Percentiles rank a stretch among this genome's conserved stretches.
Conservation (phyloP, 1,140 invertebrate genomes). For the Drosophila sp. region DNA sequence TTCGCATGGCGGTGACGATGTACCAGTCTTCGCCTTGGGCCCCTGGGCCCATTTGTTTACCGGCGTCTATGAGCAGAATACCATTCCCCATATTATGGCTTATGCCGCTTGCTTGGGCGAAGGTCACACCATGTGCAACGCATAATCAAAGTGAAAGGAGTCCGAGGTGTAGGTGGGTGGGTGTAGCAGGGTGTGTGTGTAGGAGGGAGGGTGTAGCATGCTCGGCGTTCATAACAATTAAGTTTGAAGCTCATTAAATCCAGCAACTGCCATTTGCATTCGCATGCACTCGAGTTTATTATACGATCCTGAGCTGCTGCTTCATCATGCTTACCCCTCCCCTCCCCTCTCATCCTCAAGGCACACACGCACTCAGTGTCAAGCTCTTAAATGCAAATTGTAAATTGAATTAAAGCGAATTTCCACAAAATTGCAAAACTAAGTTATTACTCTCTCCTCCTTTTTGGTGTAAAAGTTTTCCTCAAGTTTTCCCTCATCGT, state of each 20-base stretch:
- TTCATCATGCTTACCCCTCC: not conserved
- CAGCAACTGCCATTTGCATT: slow-evolving; percentile 55
- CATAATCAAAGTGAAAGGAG: not conserved
- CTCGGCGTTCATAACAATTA: slow-evolving; percentile 61
- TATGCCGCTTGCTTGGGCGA: slow-evolving; percentile 86
- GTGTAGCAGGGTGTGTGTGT: not conserved
- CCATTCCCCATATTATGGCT: slow-evolving; percentile 89
- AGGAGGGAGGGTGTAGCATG: slow-evolving; percentile 38
- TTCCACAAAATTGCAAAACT: slow-evolving; percentile 41
- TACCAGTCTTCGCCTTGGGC: slow-evolving; percentile 86
- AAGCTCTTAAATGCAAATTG: slow-evolving; percentile 54
- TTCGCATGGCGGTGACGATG: slow-evolving; percentile 89
- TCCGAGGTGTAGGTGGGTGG: not conserved
- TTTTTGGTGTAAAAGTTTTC: slow-evolving; percentile 28
- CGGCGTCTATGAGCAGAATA: slow-evolving; percentile 91
- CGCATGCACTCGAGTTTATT: slow-evolving; percentile 57
- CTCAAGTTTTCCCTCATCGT: slow-evolving; percentile 29
- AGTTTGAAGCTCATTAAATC: slow-evolving; percentile 70
- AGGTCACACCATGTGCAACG: slow-evolving; percentile 66
- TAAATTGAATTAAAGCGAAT: slow-evolving; percentile 74
- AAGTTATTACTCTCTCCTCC: slow-evolving; percentile 34
- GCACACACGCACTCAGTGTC: not conserved
- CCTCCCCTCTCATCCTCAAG: not conserved
- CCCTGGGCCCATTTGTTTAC: slow-evolving; percentile 90
- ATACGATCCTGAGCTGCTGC: slow-evolving; percentile 24